Conservation (phyloP, 2,888 invertebrate species). For the Synanthedon vespiformis region DNA sequence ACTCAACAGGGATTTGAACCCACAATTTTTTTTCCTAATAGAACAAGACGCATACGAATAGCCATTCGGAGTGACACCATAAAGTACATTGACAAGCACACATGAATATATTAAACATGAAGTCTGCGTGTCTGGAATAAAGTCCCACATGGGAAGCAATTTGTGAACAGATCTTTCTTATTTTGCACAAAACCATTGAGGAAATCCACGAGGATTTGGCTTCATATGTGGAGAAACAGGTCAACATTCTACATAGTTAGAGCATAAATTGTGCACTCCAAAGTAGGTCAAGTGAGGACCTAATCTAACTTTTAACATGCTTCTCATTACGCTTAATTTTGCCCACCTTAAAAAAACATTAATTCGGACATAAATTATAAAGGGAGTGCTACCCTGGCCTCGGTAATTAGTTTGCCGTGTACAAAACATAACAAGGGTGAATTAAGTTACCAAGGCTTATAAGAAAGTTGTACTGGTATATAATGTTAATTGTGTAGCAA, state of each 20-base stretch:
- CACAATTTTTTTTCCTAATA: too few relatives aligned
- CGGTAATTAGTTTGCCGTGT: slow-evolving; percentile 23
- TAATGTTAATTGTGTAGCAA: too few relatives aligned
- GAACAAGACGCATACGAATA: too few relatives aligned
- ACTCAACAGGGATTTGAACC: too few relatives aligned
- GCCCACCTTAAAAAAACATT: slow-evolving; percentile 9
- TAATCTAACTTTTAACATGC: slow-evolving; percentile 8
- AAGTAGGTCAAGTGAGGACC: not conserved
- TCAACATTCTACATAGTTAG: not conserved
- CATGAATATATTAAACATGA: too few relatives aligned
- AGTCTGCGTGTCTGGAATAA: not conserved
- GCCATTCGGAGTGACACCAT: too few relatives aligned
- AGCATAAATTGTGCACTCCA: not conserved
- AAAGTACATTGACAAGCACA: too few relatives aligned
- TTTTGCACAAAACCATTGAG: not conserved
- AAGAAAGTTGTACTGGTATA: not conserved
- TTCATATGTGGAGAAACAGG: not conserved
- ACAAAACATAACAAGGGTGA: slow-evolving; percentile 10
- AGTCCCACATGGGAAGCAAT: not conserved
- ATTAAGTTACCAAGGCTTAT: not conserved
- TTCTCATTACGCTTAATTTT: slow-evolving; percentile 24
- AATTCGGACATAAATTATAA: slow-evolving; percentile 31
- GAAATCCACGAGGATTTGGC: too few relatives aligned
- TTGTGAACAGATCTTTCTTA: not conserved
- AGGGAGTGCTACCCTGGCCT: slow-evolving; percentile 9